Base-by-base conservation (phyloP, 2,113 vertebrate species). In the Oncorhynchus gorbuscha region DNA sequence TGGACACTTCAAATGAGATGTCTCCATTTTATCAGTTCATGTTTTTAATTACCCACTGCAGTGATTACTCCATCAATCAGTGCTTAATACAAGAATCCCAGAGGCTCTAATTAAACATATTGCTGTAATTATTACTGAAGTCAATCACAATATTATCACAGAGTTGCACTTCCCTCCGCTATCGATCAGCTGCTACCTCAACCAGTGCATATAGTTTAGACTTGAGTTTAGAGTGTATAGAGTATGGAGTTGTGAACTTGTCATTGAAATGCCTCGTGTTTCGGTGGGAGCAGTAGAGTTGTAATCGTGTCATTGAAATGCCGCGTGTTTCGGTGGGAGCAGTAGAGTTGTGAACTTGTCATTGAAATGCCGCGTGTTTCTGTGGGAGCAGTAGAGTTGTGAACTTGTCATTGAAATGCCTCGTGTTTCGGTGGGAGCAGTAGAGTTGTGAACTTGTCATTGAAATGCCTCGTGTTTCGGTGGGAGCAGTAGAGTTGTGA, bases 111-210 rank as follows among this genome's bases (percentile, higher is more conserved):
- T 88, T 86, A 77, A 81, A 67, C 73, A 80, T 66, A 82, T 1
- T 84, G 82, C 78, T 61, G 79, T 80, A 74, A 83, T 83, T 81
- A 83, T 82, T 80, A 83, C 66, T 64, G 24, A 75, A 69, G 75
- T 65, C 59, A 62, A 35, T 59, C 59, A 64, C 3, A 70, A 55
- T 70, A 22, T 78, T 75, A 82, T 83, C 1, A 16, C 74, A 72
- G 65, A 24, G 16, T 72, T 5, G 35, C 24, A 20, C 72, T 61
- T 65, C 26, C 49, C 75, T 76, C 59, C 76, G 72, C 24, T 69
- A 71, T 70, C 20, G 72, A 81, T 74, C 5, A n/a, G 32, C 18
- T 39, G 45, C 71, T 76, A 7, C 67, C 16, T n/a, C 18, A 14
- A 35, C 30, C 12, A 1, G 28, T 35, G 61, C 7, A 65, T 77